Percentiles rank a stretch among this genome's conserved stretches.
Conservation (phyloP, 64 coral and sea anemone species). For the Montipora capricornis region DNA sequence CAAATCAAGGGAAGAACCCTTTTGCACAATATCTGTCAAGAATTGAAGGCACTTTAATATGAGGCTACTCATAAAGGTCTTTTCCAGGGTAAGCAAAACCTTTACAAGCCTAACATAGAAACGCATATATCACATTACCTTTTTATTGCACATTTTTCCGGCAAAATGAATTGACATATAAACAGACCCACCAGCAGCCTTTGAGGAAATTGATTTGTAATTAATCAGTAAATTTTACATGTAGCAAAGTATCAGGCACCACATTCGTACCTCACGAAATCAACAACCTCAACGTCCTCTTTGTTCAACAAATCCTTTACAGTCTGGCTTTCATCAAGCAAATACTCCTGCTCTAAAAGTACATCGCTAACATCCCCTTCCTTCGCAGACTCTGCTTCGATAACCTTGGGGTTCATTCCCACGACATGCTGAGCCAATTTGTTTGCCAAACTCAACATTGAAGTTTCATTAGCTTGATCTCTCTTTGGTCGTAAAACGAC, state of each 20-base stretch:
- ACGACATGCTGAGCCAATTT: constrained; percentile 83
- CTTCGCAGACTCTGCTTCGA: background rate
- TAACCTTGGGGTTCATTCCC: constrained; percentile 84
- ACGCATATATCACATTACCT: too few species aligned
- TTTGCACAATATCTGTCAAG: too few species aligned
- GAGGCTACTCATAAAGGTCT: too few species aligned
- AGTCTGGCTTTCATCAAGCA: constrained; percentile 74
- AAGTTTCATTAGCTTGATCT: background rate
- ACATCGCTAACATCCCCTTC: constrained; percentile 65
- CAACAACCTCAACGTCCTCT: constrained; percentile 74
- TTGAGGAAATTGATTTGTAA: background rate
- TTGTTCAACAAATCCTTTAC: constrained; percentile 79
- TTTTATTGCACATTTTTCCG: background rate
- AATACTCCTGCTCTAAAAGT: constrained; percentile 85
- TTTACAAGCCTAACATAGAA: too few species aligned
- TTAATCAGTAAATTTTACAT: background rate
- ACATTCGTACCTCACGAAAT: constrained; percentile 97
- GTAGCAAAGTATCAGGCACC: background rate
- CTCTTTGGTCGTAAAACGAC: constrained; percentile 60
- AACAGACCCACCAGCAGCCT: background rate
- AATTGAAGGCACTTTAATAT: too few species aligned
- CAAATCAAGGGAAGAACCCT: too few species aligned
- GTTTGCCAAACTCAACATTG: constrained; percentile 58
- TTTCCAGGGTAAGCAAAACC: too few species aligned
- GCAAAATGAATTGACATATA: background rate